Evolutionary conservation across 2,797 vertebrate genomes (phyloP).

Genomic region (Propithecus deckenii): DNA sequence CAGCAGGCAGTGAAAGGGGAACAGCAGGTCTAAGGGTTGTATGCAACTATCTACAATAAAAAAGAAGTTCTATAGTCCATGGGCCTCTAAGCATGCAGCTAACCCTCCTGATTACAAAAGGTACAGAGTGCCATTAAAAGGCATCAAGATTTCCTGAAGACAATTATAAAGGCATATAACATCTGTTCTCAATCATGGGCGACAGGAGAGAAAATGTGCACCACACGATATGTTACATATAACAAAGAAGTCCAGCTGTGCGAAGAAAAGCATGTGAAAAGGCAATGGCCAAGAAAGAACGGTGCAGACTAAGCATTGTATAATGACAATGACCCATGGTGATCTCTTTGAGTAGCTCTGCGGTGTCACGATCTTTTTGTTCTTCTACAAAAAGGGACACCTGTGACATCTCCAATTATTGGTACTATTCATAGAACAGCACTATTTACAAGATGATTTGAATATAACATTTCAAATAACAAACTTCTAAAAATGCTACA

Average conservation of each 20-base stretch:
- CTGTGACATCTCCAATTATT: constrained; percentile 34
- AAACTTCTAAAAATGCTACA: background rate
- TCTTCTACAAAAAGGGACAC: constrained; percentile 17
- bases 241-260: constrained; percentile 58
- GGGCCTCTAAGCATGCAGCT: constrained; percentile 46
- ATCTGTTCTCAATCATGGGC: constrained; percentile 73
- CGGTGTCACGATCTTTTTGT: constrained; percentile 16
- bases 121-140: constrained; percentile 55
- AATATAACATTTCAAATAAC: constrained; percentile 28
- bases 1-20: constrained; percentile 42
- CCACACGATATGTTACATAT: background rate
- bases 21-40: constrained; percentile 51
- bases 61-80: constrained; percentile 28
- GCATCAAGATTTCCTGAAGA: constrained; percentile 58
- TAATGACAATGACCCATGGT: background rate
- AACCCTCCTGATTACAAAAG: constrained; percentile 54
- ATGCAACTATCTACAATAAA: constrained; percentile 42
- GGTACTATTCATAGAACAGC: background rate
- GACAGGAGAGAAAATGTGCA: constrained; percentile 58
- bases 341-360: constrained; percentile 10
- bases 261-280: constrained; percentile 17
- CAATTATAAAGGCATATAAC: constrained; percentile 66
- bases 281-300: background rate
- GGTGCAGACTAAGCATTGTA: background rate
- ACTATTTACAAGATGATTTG: constrained; percentile 22